These are phyloP conservation scores for Urocolius indicus DNA, from an alignment of 2,113 vertebrate species.

Conservation along the genomic window DNA sequence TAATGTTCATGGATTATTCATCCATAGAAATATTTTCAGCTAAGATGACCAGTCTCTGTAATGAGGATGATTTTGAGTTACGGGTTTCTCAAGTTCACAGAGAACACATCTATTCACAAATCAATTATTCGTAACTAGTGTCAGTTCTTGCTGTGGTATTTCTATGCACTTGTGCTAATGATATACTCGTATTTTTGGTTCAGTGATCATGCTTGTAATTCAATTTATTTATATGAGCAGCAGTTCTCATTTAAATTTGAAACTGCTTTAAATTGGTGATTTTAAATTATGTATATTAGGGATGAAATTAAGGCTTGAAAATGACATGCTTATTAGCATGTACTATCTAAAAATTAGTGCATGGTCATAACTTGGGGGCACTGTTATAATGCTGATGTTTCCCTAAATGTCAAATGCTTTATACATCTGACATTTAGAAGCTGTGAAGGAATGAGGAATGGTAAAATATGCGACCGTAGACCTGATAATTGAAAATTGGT, in stretches of 20 bases:
- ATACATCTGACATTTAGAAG: constrained; percentile 42
- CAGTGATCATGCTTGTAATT: not conserved
- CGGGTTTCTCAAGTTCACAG: not conserved
- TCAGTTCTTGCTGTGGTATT: not conserved
- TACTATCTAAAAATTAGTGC: not conserved
- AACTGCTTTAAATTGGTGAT: not conserved
- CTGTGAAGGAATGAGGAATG: not conserved
- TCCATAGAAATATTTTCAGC: not conserved
- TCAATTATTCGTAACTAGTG: constrained; percentile 12
- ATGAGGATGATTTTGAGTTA: not conserved
- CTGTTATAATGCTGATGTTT: not conserved
- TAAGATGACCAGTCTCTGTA: not conserved
- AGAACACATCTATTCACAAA: not conserved
- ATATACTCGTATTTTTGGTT: constrained; percentile 1
- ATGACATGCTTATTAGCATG: not conserved
- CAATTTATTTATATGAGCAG: not conserved
- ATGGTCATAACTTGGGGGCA: not conserved
- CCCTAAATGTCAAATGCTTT: constrained; percentile 35
- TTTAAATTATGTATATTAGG: not conserved
- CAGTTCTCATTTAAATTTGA: constrained; percentile 17
- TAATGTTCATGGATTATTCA: constrained; percentile 27
- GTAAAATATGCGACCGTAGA: not conserved
- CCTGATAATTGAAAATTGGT: constrained; percentile 38
- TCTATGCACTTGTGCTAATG: constrained; percentile 6
- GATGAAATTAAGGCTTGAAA: constrained; percentile 12